phyloP scores from a whole-genome alignment of 2,797 vertebrate genomes.

The Danio kyathit region DNA sequence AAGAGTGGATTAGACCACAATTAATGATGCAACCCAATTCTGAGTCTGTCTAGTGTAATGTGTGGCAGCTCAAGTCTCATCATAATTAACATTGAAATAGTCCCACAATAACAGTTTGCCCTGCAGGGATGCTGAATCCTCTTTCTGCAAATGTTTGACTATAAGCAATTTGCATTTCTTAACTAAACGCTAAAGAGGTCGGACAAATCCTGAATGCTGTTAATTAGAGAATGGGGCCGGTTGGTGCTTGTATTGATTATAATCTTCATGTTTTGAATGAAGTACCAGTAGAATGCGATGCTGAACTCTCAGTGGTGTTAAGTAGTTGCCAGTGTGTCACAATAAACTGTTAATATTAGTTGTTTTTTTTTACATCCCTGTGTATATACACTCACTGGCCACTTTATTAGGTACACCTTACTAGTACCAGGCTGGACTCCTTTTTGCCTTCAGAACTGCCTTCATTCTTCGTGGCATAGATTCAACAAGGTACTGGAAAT shows the following conservation, averaged over 20 bases:
- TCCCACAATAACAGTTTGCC: background rate
- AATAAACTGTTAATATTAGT: background rate
- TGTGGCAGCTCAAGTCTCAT: background rate
- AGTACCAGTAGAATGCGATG: background rate
- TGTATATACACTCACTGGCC: background rate
- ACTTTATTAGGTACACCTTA: too few relatives aligned
- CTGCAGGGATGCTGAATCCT: background rate
- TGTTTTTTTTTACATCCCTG: background rate
- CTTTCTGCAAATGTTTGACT: background rate
- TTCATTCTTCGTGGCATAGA: too few relatives aligned
- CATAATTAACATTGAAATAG: background rate
- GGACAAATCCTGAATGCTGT: background rate
- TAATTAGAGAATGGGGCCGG: background rate
- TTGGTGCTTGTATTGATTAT: background rate
- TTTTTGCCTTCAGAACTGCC: too few relatives aligned
- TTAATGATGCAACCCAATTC: too few relatives aligned
- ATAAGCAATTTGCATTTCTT: background rate
- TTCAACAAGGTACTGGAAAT: too few relatives aligned
- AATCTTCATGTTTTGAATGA: background rate
- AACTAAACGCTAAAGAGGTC: conserved; percentile 4
- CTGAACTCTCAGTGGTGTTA: background rate
- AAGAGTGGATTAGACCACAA: too few relatives aligned
- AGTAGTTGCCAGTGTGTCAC: background rate
- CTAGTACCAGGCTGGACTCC: too few relatives aligned
- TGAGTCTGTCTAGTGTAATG: background rate